Conservation (phyloP, 1,140 invertebrate genomes). For the Meloidogyne chitwoodi region DNA sequence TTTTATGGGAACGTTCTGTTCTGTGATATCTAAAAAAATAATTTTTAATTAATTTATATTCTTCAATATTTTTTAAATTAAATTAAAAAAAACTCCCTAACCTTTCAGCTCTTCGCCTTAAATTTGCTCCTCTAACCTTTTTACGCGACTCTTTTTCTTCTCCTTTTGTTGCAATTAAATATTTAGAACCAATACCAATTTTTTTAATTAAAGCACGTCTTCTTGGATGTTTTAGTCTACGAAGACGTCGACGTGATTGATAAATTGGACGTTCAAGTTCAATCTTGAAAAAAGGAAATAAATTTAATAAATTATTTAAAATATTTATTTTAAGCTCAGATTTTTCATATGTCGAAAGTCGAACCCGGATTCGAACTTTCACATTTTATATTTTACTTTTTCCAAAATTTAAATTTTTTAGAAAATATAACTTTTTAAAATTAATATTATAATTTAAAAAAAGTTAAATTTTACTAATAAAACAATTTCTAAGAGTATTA, state of each 20-base stretch:
- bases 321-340: no score
- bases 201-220: background rate
- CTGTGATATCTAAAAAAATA: background rate
- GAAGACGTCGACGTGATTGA: constrained; percentile 15
- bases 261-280: constrained; percentile 1
- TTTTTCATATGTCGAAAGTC: no score
- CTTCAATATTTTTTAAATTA: background rate
- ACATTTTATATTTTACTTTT: no score
- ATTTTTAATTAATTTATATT: background rate
- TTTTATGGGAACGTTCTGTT: background rate
- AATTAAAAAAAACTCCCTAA: background rate
- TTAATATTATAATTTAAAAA: no score
- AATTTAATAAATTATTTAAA: background rate
- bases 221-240: constrained; percentile 24
- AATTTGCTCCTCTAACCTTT: constrained; percentile 8
- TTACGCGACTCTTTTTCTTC: constrained; percentile 1
- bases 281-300: background rate
- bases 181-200: background rate
- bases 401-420: no score
- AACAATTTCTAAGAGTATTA: no score
- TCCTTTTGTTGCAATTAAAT: background rate
- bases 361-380: no score
- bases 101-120: constrained; percentile 16
- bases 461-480: no score
- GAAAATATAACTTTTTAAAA: no score